These are phyloP conservation scores for Drosophila antonietae DNA, from an alignment of 2,888 invertebrate genomes.

Conservation along the genomic window DNA sequence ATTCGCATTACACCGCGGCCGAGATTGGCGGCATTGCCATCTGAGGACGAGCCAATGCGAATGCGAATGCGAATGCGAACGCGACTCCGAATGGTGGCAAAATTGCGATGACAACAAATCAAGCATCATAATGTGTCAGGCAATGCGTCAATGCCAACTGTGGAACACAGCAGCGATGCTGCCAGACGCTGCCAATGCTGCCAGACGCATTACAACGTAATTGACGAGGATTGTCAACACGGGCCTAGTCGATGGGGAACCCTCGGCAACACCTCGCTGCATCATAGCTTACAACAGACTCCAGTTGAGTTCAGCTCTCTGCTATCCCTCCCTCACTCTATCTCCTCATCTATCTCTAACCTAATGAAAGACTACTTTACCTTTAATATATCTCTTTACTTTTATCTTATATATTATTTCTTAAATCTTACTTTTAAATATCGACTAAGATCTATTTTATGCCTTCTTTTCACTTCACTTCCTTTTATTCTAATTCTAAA, in stretches of 20 bases:
- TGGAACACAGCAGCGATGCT: conserved; percentile 26
- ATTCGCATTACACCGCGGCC: conserved; percentile 69
- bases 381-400: neutral
- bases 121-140: conserved; percentile 80
- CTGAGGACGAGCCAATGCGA: conserved; percentile 43
- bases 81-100: conserved; percentile 68
- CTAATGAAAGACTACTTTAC: conserved; percentile 24
- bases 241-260: conserved; percentile 15
- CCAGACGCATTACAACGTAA: conserved; percentile 79
- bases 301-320: neutral
- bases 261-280: conserved; percentile 3
- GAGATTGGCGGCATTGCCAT: conserved; percentile 59
- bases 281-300: neutral
- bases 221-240: conserved; percentile 83
- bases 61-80: conserved; percentile 12
- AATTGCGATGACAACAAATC: conserved; percentile 79
- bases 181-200: conserved; percentile 26
- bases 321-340: too few species aligned
- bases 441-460: neutral
- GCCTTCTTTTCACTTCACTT: too few species aligned
- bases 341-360: conserved; percentile 7
- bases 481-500: neutral
- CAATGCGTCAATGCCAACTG: conserved; percentile 77
- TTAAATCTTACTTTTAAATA: too few species aligned
- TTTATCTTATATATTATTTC: too few species aligned